These are phyloP conservation scores for Crematogaster levior DNA, from an alignment of 2,888 invertebrate species.

Conservation along the genomic window DNA sequence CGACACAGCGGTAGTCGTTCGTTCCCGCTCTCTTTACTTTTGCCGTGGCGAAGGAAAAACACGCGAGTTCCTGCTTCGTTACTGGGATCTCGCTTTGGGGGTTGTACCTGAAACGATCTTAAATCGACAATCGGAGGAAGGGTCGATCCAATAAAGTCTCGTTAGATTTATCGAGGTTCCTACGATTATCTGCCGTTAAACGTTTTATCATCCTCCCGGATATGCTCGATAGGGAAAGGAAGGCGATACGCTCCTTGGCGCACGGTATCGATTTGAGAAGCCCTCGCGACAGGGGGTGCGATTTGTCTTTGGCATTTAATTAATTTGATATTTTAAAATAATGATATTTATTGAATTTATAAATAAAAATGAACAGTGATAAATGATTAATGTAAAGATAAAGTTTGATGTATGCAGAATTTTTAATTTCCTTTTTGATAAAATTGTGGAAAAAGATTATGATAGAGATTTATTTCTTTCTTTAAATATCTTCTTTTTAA, in stretches of 20 bases:
- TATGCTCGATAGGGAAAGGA: conserved; percentile 30
- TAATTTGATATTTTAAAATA: conserved; percentile 16
- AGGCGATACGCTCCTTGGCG: neutral
- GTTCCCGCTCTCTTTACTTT: conserved; percentile 21
- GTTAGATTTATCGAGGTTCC: conserved; percentile 54
- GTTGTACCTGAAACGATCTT: conserved; percentile 41
- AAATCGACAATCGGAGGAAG: conserved; percentile 42
- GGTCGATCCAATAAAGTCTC: conserved; percentile 24
- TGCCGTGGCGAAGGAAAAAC: conserved; percentile 32
- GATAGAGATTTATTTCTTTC: neutral
- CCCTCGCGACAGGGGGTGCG: neutral
- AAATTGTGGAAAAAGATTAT: neutral
- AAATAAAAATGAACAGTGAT: neutral
- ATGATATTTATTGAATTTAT: no score
- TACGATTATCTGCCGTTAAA: conserved; percentile 52
- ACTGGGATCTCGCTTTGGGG: conserved; percentile 60
- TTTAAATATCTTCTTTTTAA: neutral
- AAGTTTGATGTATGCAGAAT: neutral
- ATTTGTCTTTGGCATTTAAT: conserved; percentile 32
- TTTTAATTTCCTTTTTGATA: neutral
- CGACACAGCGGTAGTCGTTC: neutral
- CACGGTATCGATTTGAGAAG: conserved; percentile 41
- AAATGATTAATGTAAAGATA: neutral
- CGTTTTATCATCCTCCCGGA: conserved; percentile 47
- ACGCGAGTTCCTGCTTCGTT: conserved; percentile 55